Conservation (phyloP, 2,888 invertebrate species). For the Margaritifera margaritifera region DNA sequence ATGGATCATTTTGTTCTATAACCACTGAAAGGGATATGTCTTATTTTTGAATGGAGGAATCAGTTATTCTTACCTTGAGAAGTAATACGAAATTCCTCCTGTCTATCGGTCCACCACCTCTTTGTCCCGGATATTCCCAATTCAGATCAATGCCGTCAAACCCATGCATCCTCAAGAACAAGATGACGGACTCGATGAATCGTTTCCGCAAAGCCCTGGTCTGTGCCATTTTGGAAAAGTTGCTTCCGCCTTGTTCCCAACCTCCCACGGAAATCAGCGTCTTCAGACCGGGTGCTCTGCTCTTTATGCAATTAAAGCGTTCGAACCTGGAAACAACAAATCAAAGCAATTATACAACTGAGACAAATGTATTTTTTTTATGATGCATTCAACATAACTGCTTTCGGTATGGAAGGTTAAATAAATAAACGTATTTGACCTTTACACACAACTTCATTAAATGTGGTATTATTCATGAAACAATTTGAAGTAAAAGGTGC, state of each 20-base stretch:
- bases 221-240: slow-evolving; percentile 57
- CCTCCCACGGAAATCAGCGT: slow-evolving; percentile 67
- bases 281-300: slow-evolving; percentile 52
- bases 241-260: slow-evolving; percentile 59
- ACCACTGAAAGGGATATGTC: too few species aligned
- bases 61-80: slow-evolving; percentile 39
- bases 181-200: slow-evolving; percentile 53
- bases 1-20: too few species aligned
- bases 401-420: too few species aligned
- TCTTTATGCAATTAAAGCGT: slow-evolving; percentile 53
- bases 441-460: too few species aligned
- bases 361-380: too few species aligned
- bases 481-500: too few species aligned
- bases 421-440: too few species aligned
- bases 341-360: too few species aligned
- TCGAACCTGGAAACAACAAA: slow-evolving; percentile 35
- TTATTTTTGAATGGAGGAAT: too few species aligned
- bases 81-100: slow-evolving; percentile 48
- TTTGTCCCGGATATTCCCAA: slow-evolving; percentile 64
- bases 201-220: slow-evolving; percentile 29
- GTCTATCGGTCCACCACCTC: slow-evolving; percentile 60
- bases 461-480: too few species aligned
- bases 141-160: slow-evolving; percentile 68
- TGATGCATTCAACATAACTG: too few species aligned
- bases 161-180: slow-evolving; percentile 47